phyloP scores from a whole-genome alignment of 2,113 vertebrate genomes.

The Malurus melanocephalus region DNA sequence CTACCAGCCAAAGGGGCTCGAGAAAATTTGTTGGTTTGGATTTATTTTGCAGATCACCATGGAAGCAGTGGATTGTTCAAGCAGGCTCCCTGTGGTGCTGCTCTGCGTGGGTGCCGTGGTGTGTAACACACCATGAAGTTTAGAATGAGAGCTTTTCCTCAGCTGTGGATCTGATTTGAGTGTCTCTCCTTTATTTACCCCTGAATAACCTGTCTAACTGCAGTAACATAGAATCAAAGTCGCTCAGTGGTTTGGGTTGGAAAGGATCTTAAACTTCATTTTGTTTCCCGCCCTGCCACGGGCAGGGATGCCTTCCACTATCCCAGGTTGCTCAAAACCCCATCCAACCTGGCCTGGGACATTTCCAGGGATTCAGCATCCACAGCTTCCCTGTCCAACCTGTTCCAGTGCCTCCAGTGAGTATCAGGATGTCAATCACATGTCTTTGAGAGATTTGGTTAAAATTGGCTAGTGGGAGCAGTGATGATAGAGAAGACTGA shows the following conservation, averaged over 20 bases:
- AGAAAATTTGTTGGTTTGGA: background rate
- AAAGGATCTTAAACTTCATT: background rate
- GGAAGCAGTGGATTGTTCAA: background rate
- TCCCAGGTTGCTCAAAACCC: background rate
- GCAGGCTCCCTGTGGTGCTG: rapidly evolving
- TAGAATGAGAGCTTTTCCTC: background rate
- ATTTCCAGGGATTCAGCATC: background rate
- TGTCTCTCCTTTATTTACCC: background rate
- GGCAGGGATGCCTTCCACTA: background rate
- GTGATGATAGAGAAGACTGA: background rate
- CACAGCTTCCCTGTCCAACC: background rate
- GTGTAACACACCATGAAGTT: background rate
- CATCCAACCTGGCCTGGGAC: background rate
- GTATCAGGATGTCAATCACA: background rate
- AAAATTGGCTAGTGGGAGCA: background rate
- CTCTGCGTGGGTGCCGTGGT: background rate
- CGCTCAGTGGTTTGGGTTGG: background rate
- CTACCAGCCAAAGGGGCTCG: background rate
- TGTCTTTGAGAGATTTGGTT: background rate
- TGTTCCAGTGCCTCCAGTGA: background rate
- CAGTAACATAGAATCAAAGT: background rate
- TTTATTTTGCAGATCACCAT: background rate
- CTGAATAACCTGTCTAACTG: background rate
- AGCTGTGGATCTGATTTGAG: background rate
- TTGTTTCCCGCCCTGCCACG: too few relatives aligned